phyloP scores from a whole-genome alignment of 2,888 invertebrate genomes.

The Lithophane leautieri region DNA sequence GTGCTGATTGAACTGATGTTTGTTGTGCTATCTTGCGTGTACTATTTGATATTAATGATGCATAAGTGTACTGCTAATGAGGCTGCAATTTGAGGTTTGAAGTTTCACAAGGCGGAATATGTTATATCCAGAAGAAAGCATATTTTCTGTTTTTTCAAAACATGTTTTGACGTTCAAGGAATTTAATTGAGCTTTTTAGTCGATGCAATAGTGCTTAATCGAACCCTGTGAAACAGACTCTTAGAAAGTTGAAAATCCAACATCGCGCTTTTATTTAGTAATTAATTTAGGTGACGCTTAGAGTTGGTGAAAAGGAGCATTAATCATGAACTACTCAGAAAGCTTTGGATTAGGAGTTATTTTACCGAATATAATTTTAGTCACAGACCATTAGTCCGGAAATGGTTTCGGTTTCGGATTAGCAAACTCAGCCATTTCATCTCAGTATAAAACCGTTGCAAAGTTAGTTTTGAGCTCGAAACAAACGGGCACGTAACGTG shows the following conservation, averaged over 20 bases:
- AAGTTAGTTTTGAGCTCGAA: conserved; percentile 5
- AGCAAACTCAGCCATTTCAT: background rate
- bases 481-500: conserved; percentile 14
- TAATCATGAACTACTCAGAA: background rate
- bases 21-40: conserved; percentile 35
- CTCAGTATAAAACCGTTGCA: conserved; percentile 10
- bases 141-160: background rate
- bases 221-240: background rate
- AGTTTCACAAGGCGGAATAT: background rate
- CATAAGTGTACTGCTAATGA: conserved; percentile 32
- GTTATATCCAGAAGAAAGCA: background rate
- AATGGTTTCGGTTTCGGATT: background rate
- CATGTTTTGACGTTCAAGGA: background rate
- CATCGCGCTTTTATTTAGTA: background rate
- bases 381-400: background rate
- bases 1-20: conserved; percentile 46
- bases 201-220: background rate
- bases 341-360: background rate
- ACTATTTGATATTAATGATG: conserved; percentile 25
- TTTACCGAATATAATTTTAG: background rate
- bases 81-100: conserved; percentile 15
- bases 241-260: background rate
- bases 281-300: background rate
- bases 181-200: too few relatives aligned
- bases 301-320: background rate